Conservation (phyloP, 92 coral and sea anemone species). For the Chrysogorgia sp. region DNA sequence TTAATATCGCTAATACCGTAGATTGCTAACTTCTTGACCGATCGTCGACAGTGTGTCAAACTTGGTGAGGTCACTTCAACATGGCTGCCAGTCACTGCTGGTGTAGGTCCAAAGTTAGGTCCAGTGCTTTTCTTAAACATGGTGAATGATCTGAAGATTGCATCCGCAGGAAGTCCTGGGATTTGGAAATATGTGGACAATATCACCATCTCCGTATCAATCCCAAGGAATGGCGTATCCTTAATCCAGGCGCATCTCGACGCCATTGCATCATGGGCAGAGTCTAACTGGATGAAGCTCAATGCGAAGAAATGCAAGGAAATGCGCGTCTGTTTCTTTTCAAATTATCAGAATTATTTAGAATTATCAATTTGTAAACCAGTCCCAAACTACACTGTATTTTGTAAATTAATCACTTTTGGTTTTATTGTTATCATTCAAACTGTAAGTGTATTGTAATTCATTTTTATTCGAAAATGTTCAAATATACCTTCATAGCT, state of each 20-base stretch:
- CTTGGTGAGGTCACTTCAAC: slow-evolving; percentile 17
- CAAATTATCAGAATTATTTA: too few relatives aligned
- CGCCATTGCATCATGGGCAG: slow-evolving; percentile 25
- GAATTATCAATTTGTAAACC: too few relatives aligned
- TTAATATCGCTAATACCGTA: slow-evolving; percentile 34
- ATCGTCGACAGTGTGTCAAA: slow-evolving; percentile 33
- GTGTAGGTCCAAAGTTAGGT: slow-evolving; percentile 45
- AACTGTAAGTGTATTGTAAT: too few relatives aligned
- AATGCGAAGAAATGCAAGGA: slow-evolving; percentile 61
- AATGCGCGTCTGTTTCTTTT: slow-evolving; percentile 52
- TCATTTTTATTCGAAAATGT: too few relatives aligned
- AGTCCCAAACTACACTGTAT: too few relatives aligned
- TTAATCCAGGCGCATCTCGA: slow-evolving; percentile 33
- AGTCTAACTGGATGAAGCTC: slow-evolving; percentile 49
- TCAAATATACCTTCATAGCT: too few relatives aligned
- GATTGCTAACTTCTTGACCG: slow-evolving; percentile 41
- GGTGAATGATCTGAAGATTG: slow-evolving; percentile 38
- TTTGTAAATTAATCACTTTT: too few relatives aligned
- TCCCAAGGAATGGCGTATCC: slow-evolving; percentile 22
- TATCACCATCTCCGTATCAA: slow-evolving; percentile 29
- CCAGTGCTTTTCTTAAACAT: slow-evolving; percentile 43
- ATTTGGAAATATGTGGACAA: slow-evolving; percentile 52
- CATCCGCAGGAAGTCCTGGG: slow-evolving; percentile 5
- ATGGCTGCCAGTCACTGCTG: slow-evolving; percentile 41
- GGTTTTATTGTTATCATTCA: too few relatives aligned